Conservation (phyloP, 2,888 invertebrate species). For the Sphaerophoria rueppellii region DNA sequence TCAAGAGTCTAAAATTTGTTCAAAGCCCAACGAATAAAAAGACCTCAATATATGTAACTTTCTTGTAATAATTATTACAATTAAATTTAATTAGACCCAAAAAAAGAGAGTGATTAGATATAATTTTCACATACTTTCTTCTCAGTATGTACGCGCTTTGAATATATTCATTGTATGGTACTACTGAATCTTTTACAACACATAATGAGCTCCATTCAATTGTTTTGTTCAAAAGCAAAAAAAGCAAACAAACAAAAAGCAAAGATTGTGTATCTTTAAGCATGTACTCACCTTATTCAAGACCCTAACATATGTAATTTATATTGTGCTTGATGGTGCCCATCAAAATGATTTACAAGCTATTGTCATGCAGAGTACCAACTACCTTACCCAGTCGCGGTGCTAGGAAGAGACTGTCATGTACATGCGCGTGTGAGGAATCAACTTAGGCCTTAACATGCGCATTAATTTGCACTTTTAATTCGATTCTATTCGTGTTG, state of each 20-base stretch:
- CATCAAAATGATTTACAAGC: conserved; percentile 55
- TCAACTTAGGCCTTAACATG: conserved; percentile 20
- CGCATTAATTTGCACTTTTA: conserved; percentile 61
- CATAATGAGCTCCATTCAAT: background rate
- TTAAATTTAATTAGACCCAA: background rate
- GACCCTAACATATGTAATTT: conserved; percentile 4
- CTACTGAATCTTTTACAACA: background rate
- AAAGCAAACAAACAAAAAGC: background rate
- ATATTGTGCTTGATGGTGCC: conserved; percentile 37
- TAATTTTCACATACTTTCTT: background rate
- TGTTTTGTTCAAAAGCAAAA: background rate
- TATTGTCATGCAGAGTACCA: conserved; percentile 27
- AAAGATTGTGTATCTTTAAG: background rate
- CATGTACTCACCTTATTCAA: background rate
- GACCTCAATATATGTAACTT: background rate
- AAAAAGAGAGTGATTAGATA: background rate
- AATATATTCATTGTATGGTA: conserved; percentile 17
- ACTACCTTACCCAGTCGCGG: background rate
- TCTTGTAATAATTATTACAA: background rate
- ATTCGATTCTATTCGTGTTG: conserved; percentile 36
- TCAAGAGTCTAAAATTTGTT: background rate
- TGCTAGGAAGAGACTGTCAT: background rate
- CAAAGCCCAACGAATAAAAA: background rate
- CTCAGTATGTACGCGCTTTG: background rate
- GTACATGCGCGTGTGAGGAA: conserved; percentile 29